These are phyloP conservation scores for Alviniconcha marisindica DNA, from an alignment of 1,140 invertebrate species.

Conservation along the genomic window DNA sequence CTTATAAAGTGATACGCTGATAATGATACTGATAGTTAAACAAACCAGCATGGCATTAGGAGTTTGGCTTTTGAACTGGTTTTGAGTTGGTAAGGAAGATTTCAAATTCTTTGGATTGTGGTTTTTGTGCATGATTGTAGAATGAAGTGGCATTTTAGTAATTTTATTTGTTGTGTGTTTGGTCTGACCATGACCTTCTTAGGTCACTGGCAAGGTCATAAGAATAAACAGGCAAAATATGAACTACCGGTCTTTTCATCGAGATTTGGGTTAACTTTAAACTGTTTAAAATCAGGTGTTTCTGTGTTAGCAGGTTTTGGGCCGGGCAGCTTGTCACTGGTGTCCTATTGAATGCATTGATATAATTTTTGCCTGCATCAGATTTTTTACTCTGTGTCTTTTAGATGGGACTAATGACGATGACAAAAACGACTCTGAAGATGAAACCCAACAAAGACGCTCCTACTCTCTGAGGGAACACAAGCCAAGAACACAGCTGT, in stretches of 20 bases:
- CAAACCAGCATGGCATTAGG: too few species aligned
- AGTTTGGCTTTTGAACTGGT: too few species aligned
- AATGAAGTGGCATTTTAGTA: too few species aligned
- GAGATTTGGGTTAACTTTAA: not conserved
- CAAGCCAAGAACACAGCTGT: conserved; percentile 71
- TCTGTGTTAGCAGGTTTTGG: conserved; percentile 13
- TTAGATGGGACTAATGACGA: conserved; percentile 41
- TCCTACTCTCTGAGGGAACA: conserved; percentile 73
- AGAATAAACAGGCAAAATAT: too few species aligned
- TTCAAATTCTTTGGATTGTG: not conserved
- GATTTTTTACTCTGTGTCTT: conserved; percentile 23
- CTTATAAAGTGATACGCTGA: too few species aligned
- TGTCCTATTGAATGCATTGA: too few species aligned
- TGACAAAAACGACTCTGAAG: conserved; percentile 56
- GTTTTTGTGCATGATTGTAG: not conserved
- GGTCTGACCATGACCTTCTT: too few species aligned
- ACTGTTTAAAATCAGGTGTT: not conserved
- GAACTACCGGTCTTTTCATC: not conserved
- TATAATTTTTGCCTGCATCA: not conserved
- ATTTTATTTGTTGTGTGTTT: too few species aligned
- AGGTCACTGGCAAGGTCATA: too few species aligned
- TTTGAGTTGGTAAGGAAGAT: too few species aligned
- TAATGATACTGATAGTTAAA: too few species aligned
- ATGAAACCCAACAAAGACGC: conserved; percentile 66
- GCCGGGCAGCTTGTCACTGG: too few species aligned